Evolutionary conservation across 2,888 invertebrate species (phyloP), one percentile per base, ranked within the genome.

Genomic region (Apotomis betuletana): DNA sequence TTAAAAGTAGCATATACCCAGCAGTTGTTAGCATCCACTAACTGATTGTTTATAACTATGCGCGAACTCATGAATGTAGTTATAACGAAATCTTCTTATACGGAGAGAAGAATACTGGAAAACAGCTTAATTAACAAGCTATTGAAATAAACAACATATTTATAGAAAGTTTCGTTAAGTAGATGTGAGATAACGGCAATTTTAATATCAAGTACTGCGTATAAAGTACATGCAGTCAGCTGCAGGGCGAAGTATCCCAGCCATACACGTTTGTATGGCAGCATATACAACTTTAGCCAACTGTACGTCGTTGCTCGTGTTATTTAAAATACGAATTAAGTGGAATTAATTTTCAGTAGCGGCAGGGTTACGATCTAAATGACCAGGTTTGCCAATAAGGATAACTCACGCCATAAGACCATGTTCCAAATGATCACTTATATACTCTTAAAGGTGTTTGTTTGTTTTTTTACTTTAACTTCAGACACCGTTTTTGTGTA

Each of bases 71-170:
- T 49, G 10, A 49, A 0, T 10, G 3, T 6, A 10, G 49, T 5
- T 49, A 49, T 10, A 49, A 49, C 1, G 3, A 49, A 49, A 49
- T 49, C 9, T 49, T 9, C 49, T 49, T 49, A 8, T 49, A 49
- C 10, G 49, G 49, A 49, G 8, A 10, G 9, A 44, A 4, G 44
- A 49, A 10, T 49, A 3, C n/a, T 55, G 13, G 44, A 64, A 46
- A 54, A 46, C 27, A 12, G 65, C 41, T 15, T 44, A 57, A 65
- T 65, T 65, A 65, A 27, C 55, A 65, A 15, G 8, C 65, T 46
- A 65, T 57, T 65, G 55, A 57, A 65, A 65, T 65, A 65, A 57
- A 46, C 46, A 65, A 46, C 55, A 36, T 36, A 57, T 65, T 65
- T 65, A 65, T 65, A 27, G 65, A 65, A 65, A 57, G 65, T n/a